These are phyloP conservation scores for Arrhamphus sclerolepis DNA, from an alignment of 2,797 vertebrate genomes.

Conservation along the genomic window DNA sequence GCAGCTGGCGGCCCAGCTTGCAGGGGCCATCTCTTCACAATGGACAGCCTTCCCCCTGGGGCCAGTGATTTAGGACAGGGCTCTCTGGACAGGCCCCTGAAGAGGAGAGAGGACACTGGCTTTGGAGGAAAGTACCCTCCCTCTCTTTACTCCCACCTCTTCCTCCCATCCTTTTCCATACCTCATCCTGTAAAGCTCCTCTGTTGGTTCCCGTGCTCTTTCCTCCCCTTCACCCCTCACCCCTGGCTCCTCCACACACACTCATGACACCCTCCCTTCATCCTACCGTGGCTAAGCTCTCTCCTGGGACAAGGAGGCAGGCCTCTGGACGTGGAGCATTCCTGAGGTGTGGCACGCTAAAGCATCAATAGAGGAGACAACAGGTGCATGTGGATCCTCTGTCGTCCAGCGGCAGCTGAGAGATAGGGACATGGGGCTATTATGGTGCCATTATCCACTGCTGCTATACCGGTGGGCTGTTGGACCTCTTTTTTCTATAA, in stretches of 20 bases:
- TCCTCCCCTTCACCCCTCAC: no score
- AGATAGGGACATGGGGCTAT: slow-evolving; percentile 60
- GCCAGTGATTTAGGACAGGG: slow-evolving; percentile 82
- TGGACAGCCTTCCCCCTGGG: slow-evolving; percentile 77
- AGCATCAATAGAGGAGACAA: slow-evolving; percentile 64
- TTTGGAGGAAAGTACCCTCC: slow-evolving; percentile 53
- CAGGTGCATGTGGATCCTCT: slow-evolving; percentile 77
- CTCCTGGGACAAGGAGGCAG: slow-evolving; percentile 68
- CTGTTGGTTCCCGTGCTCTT: slow-evolving; percentile 46
- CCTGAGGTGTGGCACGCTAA: slow-evolving; percentile 74
- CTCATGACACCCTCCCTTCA: slow-evolving; percentile 39
- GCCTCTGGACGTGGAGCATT: slow-evolving; percentile 73
- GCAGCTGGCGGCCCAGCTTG: slow-evolving; percentile 86
- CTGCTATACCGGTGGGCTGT: slow-evolving; percentile 61
- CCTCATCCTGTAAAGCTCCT: slow-evolving; percentile 61
- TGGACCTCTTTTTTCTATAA: slow-evolving; percentile 49
- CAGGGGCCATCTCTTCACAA: slow-evolving; percentile 80
- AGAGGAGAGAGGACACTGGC: slow-evolving; percentile 67
- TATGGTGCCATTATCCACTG: slow-evolving; percentile 58
- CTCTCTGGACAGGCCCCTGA: slow-evolving; percentile 77
- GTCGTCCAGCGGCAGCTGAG: slow-evolving; percentile 75
- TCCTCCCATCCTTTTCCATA: slow-evolving; percentile 39
- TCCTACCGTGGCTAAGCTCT: slow-evolving; percentile 57
- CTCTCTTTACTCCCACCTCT: slow-evolving; percentile 20
- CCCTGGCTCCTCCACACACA: slow-evolving; percentile 2